These are phyloP conservation scores for Megalurothrips usitatus DNA, from an alignment of 2,888 invertebrate genomes.

Conservation along the genomic window DNA sequence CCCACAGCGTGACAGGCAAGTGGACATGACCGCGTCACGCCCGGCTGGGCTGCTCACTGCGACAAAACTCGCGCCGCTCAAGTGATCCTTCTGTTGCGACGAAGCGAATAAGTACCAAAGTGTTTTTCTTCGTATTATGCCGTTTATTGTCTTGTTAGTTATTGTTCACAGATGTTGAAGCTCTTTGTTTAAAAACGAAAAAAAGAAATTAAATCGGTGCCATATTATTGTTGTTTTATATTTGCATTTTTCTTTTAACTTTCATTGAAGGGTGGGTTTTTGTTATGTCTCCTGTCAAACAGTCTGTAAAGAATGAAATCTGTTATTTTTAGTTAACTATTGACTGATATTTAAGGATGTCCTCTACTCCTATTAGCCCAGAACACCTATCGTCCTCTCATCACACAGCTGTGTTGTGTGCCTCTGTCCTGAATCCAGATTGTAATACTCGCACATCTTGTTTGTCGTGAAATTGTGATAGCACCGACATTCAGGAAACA, in stretches of 20 bases:
- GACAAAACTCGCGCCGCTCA: not conserved
- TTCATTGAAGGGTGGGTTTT: not conserved
- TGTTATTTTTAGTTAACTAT: not conserved
- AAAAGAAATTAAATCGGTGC: not conserved
- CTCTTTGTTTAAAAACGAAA: not conserved
- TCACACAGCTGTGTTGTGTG: not conserved
- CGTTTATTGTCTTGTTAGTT: conserved; percentile 8
- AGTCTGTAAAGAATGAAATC: not conserved
- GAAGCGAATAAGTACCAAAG: not conserved
- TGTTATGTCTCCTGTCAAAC: not conserved
- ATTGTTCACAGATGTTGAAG: conserved; percentile 17
- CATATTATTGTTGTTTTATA: not conserved
- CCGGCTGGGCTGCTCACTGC: not conserved
- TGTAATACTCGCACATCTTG: not conserved
- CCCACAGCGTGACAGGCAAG: not conserved
- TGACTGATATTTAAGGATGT: not conserved
- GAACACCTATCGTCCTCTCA: not conserved
- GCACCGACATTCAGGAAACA: not conserved
- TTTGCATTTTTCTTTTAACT: not conserved
- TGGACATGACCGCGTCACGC: not conserved
- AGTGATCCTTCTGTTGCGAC: not conserved
- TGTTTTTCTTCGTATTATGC: not conserved
- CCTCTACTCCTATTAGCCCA: not conserved
- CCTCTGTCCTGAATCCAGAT: not conserved
- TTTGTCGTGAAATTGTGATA: not conserved